phyloP scores from a whole-genome alignment of 2,113 vertebrate genomes.

The Prolemur simus region DNA sequence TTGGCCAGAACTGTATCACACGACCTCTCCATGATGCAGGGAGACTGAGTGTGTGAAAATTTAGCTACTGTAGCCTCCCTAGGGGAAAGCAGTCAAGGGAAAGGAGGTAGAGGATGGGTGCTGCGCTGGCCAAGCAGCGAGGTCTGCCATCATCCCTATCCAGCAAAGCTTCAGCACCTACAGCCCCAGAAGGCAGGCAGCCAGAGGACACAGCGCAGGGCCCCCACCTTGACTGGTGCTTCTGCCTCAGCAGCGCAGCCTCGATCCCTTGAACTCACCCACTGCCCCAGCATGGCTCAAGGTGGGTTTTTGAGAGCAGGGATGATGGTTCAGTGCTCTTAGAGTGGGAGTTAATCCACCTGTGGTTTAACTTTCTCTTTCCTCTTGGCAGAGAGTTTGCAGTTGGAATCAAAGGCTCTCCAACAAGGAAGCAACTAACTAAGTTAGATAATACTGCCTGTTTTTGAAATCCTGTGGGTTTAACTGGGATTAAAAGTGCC shows the following conservation, averaged over 20 bases:
- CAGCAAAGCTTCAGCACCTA: neutral
- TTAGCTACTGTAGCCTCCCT: neutral
- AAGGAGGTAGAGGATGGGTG: neutral
- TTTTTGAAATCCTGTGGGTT: conserved; percentile 54
- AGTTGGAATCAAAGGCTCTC: neutral
- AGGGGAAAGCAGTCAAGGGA: neutral
- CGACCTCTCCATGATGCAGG: neutral
- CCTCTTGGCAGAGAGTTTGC: conserved; percentile 45
- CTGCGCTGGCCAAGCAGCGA: neutral
- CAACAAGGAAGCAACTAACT: conserved; percentile 54
- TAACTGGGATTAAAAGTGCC: conserved; percentile 56
- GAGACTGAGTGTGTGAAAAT: neutral
- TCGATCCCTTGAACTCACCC: neutral
- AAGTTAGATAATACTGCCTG: conserved; percentile 32
- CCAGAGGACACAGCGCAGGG: neutral
- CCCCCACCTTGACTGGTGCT: neutral
- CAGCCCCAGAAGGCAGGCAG: neutral
- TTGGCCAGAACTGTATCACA: neutral
- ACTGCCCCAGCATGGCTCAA: neutral
- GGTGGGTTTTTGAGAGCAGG: neutral
- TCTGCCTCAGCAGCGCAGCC: neutral
- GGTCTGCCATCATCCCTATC: neutral
- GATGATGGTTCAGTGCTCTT: neutral
- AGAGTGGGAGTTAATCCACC: neutral
- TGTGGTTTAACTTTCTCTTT: neutral